Conservation (phyloP, 2,888 invertebrate species). For the Orthonevra nobilis region DNA sequence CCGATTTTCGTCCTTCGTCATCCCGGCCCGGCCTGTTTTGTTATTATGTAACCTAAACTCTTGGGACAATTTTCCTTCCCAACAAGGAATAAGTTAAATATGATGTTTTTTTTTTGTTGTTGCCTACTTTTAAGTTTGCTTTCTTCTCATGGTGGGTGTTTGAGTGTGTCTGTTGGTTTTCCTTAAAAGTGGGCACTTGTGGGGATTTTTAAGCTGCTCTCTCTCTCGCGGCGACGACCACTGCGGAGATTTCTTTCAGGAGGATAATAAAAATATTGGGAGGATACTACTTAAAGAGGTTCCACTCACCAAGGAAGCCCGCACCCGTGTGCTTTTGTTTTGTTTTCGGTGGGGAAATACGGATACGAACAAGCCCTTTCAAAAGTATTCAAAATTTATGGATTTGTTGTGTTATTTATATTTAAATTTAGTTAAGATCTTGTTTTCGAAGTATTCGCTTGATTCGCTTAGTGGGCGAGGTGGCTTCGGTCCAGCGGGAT, state of each 20-base stretch:
- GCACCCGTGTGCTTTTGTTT: constrained; percentile 45
- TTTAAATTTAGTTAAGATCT: constrained; percentile 60
- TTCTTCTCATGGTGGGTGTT: background rate
- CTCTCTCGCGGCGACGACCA: constrained; percentile 24
- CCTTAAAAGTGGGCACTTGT: constrained; percentile 39
- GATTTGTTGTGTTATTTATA: constrained; percentile 61
- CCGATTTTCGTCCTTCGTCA: constrained; percentile 39
- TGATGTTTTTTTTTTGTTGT: no score
- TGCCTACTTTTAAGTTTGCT: no score
- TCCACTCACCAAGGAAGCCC: constrained; percentile 13
- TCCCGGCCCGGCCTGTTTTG: constrained; percentile 36
- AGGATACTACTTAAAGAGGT: constrained; percentile 32
- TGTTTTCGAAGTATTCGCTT: constrained; percentile 25
- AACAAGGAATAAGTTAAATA: constrained; percentile 49
- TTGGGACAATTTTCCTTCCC: constrained; percentile 35
- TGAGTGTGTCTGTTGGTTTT: background rate
- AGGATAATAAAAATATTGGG: constrained; percentile 61
- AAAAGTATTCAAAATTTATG: constrained; percentile 52
- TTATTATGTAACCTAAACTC: constrained; percentile 64
- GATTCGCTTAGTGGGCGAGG: background rate
- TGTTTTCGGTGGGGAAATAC: constrained; percentile 7
- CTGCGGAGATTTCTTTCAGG: constrained; percentile 36
- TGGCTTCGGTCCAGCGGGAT: background rate
- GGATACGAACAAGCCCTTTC: constrained; percentile 17
- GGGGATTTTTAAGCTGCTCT: constrained; percentile 49